Conservation (phyloP, 2,888 invertebrate genomes). For the Sminthurides aquaticus region DNA sequence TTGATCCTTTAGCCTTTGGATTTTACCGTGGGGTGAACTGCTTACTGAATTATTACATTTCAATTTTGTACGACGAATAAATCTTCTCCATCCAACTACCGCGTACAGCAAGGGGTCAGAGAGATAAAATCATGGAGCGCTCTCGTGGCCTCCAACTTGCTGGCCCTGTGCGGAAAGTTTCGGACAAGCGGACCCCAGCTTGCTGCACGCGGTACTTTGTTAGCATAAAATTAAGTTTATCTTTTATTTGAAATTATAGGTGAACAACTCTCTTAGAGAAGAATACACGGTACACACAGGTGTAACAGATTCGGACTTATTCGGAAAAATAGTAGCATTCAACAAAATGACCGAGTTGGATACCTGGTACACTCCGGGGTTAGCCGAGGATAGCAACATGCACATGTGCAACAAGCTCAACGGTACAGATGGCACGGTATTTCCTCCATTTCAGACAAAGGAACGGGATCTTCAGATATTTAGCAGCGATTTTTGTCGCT, state of each 20-base stretch:
- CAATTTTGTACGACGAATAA: too few species aligned
- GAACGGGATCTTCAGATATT: neutral
- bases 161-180: too few species aligned
- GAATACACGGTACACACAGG: conserved; percentile 5
- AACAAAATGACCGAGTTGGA: neutral
- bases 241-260: too few species aligned
- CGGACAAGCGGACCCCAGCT: too few species aligned
- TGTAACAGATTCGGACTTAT: neutral
- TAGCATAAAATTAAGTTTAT: too few species aligned
- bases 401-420: neutral
- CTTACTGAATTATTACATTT: too few species aligned
- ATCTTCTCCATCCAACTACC: too few species aligned
- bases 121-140: too few species aligned
- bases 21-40: neutral
- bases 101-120: too few species aligned
- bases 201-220: too few species aligned
- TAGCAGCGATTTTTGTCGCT: neutral
- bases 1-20: conserved; percentile 23
- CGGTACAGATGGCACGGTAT: neutral
- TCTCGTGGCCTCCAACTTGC: too few species aligned
- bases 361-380: conserved; percentile 3
- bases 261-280: neutral
- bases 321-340: conserved; percentile 1
- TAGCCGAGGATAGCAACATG: neutral
- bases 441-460: neutral